Evolutionary conservation across 2,888 invertebrate species (phyloP), one percentile per base, ranked within the genome.

Genomic region (Podabrus alpinus): DNA sequence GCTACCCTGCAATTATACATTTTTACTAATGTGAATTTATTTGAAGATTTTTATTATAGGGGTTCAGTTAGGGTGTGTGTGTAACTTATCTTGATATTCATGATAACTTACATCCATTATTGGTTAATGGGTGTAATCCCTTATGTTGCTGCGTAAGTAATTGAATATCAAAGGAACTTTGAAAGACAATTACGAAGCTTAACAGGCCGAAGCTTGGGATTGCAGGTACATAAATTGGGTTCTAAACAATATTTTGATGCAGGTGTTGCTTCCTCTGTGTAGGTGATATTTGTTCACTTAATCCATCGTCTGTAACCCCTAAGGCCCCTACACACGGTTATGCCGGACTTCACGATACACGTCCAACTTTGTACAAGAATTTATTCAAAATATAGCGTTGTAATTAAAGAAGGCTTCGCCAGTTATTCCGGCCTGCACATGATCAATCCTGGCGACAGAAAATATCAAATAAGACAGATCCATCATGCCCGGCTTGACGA

Each of bases 1-100:
- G 62, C 62, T 70, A 25, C 69, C 25, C 16, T 70, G n/a, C 64
- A 70, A 70, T 70, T 70, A 70, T 64, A 19, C 19, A 64, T 19
- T 64, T 64, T 19, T 19, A 62, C 62, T 62, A 62, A 62, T 62
- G 62, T 62, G 62, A 19, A 62, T 62, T 64, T 64, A 64, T 64
- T 64, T n/a, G 19, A 64, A 19, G 19, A 10, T 19, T 19, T 64
- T 64, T 21, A 64, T 21, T 17, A 64, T 64, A 64, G 62, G 62
- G 62, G 62, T 64, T 64, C n/a, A n/a, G n/a, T 9, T 64, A 21
- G 17, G 21, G 62, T n/a, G 62, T 45, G 45, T 45, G n/a, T 45
- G 45, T 45, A 45, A 45, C 45, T 45, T 45, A 45, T 45, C 45
- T 45, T 45, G 45, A 45, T 45, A 45, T 45, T 45, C 45, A 45